These are phyloP conservation scores for Speoplatyrhinus poulsoni DNA, from an alignment of 2,113 vertebrate species.

Conservation along the genomic window DNA sequence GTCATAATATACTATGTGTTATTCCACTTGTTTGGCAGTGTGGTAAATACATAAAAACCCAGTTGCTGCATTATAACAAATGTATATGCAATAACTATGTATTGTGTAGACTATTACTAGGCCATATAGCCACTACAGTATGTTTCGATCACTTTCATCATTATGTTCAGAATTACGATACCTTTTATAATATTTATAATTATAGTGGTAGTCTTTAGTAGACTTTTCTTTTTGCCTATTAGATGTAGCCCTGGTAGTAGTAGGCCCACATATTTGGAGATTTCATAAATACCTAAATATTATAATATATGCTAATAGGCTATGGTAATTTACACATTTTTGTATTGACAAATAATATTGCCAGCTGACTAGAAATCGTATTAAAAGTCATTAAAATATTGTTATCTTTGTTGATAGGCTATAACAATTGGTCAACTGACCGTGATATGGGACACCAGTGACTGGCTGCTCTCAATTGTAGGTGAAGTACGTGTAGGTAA, in stretches of 20 bases:
- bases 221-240: too few relatives aligned
- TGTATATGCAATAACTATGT: not conserved
- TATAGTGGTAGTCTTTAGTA: not conserved
- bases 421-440: too few relatives aligned
- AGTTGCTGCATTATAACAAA: not conserved
- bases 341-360: constrained; percentile 11
- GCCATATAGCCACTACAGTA: not conserved
- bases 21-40: too few relatives aligned
- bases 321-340: constrained; percentile 26
- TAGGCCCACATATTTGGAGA: not conserved
- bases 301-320: constrained; percentile 20
- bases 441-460: too few relatives aligned
- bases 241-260: not conserved
- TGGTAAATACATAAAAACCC: not conserved
- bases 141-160: not conserved
- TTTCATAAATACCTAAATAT: too few relatives aligned
- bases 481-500: not conserved
- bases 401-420: not conserved
- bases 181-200: not conserved
- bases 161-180: not conserved
- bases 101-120: too few relatives aligned
- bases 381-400: not conserved
- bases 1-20: too few relatives aligned
- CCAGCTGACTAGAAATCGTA: constrained; percentile 30
- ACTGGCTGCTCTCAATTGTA: not conserved